Base-by-base conservation (phyloP, 2,888 invertebrate genomes). In the Listrodromus nycthemerus region DNA sequence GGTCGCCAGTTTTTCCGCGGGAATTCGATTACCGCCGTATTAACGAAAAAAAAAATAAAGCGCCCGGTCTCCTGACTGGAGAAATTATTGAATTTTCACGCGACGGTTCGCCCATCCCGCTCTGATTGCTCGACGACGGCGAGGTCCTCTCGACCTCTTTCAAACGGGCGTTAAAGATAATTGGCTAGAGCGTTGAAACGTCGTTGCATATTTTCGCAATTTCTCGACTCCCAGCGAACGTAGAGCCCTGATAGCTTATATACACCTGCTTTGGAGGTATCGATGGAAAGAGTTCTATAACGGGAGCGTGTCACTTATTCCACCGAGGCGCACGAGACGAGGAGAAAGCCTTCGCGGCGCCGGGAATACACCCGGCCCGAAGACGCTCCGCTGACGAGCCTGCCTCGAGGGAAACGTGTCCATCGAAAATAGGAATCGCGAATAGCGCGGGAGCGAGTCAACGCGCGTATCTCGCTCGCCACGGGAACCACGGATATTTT, bases 381-480 rank as follows among this genome's bases (percentile, higher is more conserved):
- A 76, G 67, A 69, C 69, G 73, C 67, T 66, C 52, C 19, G 67
- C 66, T 30, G 71, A 80, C 80, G 78, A 73, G 67, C 73, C 58
- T 16, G 69, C 73, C 76, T 77, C 78, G 81, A 58, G 84, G 78
- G 81, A 84, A 84, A 66, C 81, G 70, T 81, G 84, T 80, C 78
- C 82, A 85, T 84, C 84, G 84, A 86, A 86, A 86, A 86, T 86
- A 86, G 86, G 86, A 86, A 86, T 84, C 71, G 84, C 77, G 70
- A 74, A 82, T 78, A 70, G 74, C 27, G 67, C 71, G 82, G 70
- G 33, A 77, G 71, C 67, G 63, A 67, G 80, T 66, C 58, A 77
- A 73, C 66, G 80, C n/a, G 71, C 45, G 45, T 52, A 61, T 67
- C 78, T 66, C 50, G 10, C 55, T 33, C 73, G 27, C 75, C 58